Evolutionary conservation across 2,888 invertebrate genomes (phyloP).

Genomic region (Philopedon plagiatum): DNA sequence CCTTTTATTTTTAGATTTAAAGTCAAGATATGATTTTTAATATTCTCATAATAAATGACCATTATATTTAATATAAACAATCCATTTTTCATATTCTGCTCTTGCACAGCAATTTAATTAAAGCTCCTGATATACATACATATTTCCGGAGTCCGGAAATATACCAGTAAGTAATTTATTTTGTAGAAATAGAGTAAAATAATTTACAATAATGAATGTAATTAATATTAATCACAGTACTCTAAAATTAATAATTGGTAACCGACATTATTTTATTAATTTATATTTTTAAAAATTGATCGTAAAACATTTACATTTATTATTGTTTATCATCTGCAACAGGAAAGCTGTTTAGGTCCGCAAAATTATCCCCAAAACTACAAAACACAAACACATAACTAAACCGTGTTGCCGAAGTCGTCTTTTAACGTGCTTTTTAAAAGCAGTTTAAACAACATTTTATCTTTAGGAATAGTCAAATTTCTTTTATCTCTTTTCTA

Average conservation of each 20-base stretch:
- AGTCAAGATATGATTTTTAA: neutral
- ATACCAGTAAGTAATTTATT: conserved; percentile 21
- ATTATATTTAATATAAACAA: conserved; percentile 2
- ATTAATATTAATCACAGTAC: conserved; percentile 5
- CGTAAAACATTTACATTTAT: neutral
- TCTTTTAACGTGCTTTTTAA: too few relatives aligned
- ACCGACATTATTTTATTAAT: neutral
- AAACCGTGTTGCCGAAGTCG: too few relatives aligned
- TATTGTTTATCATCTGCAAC: neutral
- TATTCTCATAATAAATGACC: neutral
- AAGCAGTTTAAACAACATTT: too few relatives aligned
- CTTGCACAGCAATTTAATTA: conserved; percentile 11
- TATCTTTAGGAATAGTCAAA: too few relatives aligned
- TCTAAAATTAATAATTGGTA: neutral
- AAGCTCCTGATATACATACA: conserved; percentile 3
- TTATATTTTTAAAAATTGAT: neutral
- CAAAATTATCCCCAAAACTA: too few relatives aligned
- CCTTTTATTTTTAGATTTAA: neutral
- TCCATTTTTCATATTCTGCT: conserved; percentile 11
- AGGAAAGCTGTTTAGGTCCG: too few relatives aligned
- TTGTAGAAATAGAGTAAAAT: conserved; percentile 24
- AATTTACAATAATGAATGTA: conserved; percentile 16
- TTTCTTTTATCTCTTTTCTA: too few relatives aligned
- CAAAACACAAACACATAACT: too few relatives aligned
- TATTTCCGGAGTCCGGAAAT: conserved; percentile 35